These are phyloP conservation scores for Acanthacorydalis orientalis DNA, from an alignment of 2,888 invertebrate species.

Conservation along the genomic window DNA sequence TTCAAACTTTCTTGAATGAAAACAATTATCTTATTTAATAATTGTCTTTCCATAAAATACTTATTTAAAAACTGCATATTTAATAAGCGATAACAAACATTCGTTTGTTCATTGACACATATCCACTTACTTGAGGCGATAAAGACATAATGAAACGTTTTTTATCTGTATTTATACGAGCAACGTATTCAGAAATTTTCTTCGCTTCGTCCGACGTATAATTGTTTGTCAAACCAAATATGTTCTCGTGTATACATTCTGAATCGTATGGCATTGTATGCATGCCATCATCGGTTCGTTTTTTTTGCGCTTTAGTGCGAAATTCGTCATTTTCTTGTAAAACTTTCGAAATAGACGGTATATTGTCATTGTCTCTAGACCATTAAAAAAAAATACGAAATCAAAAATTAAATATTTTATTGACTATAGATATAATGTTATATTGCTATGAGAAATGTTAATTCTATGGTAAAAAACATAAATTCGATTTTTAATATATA, in stretches of 20 bases:
- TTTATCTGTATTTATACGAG: slow-evolving; percentile 1
- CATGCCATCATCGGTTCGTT: background rate
- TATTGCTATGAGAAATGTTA: no score
- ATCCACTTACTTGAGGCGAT: slow-evolving; percentile 20
- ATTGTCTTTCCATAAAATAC: no score
- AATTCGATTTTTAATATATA: no score
- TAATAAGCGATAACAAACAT: no score
- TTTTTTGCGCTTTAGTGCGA: slow-evolving; percentile 5
- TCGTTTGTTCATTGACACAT: no score
- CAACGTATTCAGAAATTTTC: slow-evolving; percentile 6
- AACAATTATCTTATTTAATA: no score
- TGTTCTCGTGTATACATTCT: slow-evolving; percentile 28
- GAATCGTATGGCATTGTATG: slow-evolving; percentile 20
- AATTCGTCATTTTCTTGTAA: slow-evolving; percentile 15
- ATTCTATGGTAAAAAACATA: no score
- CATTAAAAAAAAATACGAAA: background rate
- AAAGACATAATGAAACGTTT: slow-evolving; percentile 18
- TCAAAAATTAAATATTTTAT: background rate
- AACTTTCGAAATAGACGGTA: slow-evolving; percentile 13
- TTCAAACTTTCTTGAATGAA: no score
- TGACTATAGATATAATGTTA: no score
- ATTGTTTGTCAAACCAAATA: slow-evolving; percentile 15
- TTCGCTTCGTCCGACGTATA: slow-evolving; percentile 10
- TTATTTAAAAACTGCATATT: no score
- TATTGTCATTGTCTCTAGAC: background rate